Evolutionary conservation across 2,797 vertebrate genomes (phyloP), one percentile per base, ranked within the genome.

Genomic region (Echiichthys vipera): DNA sequence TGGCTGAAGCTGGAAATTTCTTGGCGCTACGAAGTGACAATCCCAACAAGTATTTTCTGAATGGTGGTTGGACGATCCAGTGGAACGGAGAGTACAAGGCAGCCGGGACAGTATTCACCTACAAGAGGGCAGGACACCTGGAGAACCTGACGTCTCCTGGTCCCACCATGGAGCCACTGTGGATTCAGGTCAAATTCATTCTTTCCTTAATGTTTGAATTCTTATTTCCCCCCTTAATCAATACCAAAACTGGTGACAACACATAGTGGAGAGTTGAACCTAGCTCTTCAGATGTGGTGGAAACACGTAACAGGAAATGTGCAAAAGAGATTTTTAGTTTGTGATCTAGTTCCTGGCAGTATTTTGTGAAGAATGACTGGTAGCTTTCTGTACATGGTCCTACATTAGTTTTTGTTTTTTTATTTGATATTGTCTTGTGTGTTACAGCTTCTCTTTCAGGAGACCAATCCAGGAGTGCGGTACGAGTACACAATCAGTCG

Each of bases 11-110:
- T 0, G 95, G 95, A 69, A 99, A 99, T 82, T 99, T 97, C 84
- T 90, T 99, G 91, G 98, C 97, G 0, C 90, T 99, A 39, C 92
- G 97, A 29, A 95, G 97, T 0, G 95, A 96, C 83, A 95, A 95
- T 77, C 96, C 96, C 0, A 93, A 94, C 54, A 96, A 95, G 50
- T 98, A 99, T 86, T 99, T 98, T 88, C 93, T 99, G 83, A 99
- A 98, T 0, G 98, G 97, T 0, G 96, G 94, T 77, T 98, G 97
- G 97, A 97, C 95, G 27, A 99, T 99, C 84, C 98, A 99, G 88
- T 99, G 97, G 98, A 96, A 95, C 0, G 97, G 98, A 9, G 96
- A 97, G 51, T 99, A 99, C 91, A 92, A 95, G 77, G 96, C 96
- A 71, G 98, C 97, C 0, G 98, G 98, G 57, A 95, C 97, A 0